Conservation (phyloP, 1,140 invertebrate genomes). For the Sinella curviseta region DNA sequence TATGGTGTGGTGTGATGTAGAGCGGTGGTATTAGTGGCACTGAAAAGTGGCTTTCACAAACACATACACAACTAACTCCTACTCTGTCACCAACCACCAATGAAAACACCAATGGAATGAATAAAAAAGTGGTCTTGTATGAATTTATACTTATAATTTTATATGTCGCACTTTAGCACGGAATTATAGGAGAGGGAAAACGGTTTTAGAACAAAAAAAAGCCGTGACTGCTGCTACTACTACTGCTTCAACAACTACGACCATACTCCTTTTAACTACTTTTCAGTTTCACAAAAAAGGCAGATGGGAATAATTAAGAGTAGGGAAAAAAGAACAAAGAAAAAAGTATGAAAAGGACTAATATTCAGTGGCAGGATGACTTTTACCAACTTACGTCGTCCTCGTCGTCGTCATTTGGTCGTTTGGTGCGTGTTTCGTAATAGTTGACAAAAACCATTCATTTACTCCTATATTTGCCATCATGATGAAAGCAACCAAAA, state of each 20-base stretch:
- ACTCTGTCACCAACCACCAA: background rate
- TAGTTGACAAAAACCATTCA: no score
- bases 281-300: slow-evolving; percentile 7
- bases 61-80: background rate
- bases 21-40: slow-evolving; percentile 3
- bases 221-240: background rate
- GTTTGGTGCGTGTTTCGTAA: no score
- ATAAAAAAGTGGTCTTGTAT: background rate
- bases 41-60: slow-evolving; percentile 24
- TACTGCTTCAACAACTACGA: no score
- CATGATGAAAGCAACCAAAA: no score
- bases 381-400: background rate
- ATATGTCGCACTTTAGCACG: no score
- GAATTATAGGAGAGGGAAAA: no score
- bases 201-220: background rate
- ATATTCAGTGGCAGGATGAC: background rate
- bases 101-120: background rate
- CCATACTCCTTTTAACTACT: background rate
- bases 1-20: background rate
- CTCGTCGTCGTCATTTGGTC: no score
- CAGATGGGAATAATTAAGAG: slow-evolving; percentile 27
- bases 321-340: background rate
- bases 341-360: slow-evolving; percentile 1
- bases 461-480: no score
- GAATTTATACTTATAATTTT: background rate